Evolutionary conservation across 2,113 vertebrate genomes (phyloP), one percentile per base, ranked within the genome.

Genomic region (Corythornis cristatus): DNA sequence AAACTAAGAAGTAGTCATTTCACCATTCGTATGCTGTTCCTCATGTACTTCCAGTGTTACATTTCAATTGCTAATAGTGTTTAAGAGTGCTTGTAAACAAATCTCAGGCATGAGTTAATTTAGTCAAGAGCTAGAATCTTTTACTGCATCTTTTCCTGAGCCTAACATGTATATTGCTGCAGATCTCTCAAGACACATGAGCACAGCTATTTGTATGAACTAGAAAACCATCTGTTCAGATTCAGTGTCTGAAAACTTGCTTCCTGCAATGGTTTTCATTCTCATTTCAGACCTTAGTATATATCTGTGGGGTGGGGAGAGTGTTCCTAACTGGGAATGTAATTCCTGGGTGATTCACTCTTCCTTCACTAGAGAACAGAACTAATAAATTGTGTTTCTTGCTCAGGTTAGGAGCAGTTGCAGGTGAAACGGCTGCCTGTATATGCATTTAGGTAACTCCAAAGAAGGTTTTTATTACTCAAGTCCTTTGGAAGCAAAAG

Each of bases 181-280:
- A 78, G 90, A 90, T 96, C 93, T 93, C 87, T 90, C 58, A 56
- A 85, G 50, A 89, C 67, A 66, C 48, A 33, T 8, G 18, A 84
- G 43, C 71, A 86, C 86, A 93, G 89, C 65, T 93, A 58, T 89
- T 85, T 92, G 46, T 88, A 60, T 96, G 83, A 94, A 35, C 93
- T 95, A 86, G 77, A 87, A 95, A 95, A 81, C 85, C 94, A 94
- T 96, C 92, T 97, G 89, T 95, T 95, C 87, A 95, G 60, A 96
- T 56, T 93, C 83, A 78, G 51, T 31, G 54, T 89, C 83, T 92
- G 89, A 93, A 96, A 96, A 95, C 90, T 86, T 95, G 78, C 42
- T 90, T 96, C 83, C 64, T 88, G 74, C 88, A 89, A 31, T 88
- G 58, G 43, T 13, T 83, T 92, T 86, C 79, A 77, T 93, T 82